Conservation (phyloP, 2,888 invertebrate species). For the Folsomia candida region DNA sequence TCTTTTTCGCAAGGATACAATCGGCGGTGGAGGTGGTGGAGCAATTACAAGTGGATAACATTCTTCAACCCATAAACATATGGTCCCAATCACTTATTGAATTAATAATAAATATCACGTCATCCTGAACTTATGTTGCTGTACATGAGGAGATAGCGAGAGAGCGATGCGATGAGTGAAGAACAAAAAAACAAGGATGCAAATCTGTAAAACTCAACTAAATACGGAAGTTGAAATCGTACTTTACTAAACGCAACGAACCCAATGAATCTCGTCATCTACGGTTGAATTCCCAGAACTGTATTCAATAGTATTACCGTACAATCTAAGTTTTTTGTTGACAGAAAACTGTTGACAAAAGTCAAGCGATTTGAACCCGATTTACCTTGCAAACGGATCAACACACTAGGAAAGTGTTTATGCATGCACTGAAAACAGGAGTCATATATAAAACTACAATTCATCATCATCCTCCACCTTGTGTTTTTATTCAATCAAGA, state of each 20-base stretch:
- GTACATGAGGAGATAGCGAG: too few species aligned
- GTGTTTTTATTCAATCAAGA: neutral
- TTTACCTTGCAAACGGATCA: neutral
- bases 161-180: too few species aligned
- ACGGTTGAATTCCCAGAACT: neutral
- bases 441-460: neutral
- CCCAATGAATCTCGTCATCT: neutral
- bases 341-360: constrained; percentile 6
- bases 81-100: too few species aligned
- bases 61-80: too few species aligned
- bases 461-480: neutral
- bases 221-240: neutral
- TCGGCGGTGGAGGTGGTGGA: too few species aligned
- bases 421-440: neutral
- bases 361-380: constrained; percentile 7
- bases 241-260: neutral
- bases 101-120: too few species aligned
- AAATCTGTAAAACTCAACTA: neutral
- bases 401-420: neutral
- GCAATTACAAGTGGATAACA: too few species aligned
- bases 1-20: too few species aligned
- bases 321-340: too few species aligned
- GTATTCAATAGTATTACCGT: neutral
- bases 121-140: too few species aligned
- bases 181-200: too few species aligned